These are phyloP conservation scores for Drosophila atripex DNA, from an alignment of 2,888 invertebrate species.

Conservation along the genomic window DNA sequence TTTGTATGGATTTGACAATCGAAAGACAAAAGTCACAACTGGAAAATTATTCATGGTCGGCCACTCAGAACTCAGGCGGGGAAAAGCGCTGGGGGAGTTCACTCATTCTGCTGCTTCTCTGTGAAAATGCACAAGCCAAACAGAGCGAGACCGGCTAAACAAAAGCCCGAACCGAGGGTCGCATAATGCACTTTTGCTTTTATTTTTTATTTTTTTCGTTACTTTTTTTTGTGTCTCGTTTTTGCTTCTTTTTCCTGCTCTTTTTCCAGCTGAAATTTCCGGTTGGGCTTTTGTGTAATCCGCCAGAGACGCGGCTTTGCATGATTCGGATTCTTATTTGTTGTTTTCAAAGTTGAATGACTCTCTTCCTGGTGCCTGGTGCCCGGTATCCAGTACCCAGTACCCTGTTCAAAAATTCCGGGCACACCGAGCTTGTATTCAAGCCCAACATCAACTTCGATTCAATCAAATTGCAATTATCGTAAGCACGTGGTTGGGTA, in stretches of 20 bases:
- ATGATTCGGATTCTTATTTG: constrained; percentile 41
- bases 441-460: constrained; percentile 5
- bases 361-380: constrained; percentile 5
- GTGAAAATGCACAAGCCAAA: constrained; percentile 52
- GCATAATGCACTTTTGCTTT: constrained; percentile 68
- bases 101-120: constrained; percentile 1
- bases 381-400: not conserved
- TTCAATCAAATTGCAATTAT: constrained; percentile 64
- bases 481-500: constrained; percentile 59
- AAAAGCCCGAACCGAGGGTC: constrained; percentile 30
- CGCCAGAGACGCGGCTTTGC: constrained; percentile 44
- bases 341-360: constrained; percentile 40
- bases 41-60: constrained; percentile 73
- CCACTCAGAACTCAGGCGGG: constrained; percentile 47
- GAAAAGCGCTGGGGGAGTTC: not conserved
- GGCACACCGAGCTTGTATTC: constrained; percentile 5
- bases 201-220: constrained; percentile 34
- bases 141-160: constrained; percentile 62
- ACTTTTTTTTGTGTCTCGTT: constrained; percentile 3
- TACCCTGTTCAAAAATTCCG: constrained; percentile 35
- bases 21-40: constrained; percentile 46
- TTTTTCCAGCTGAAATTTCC: constrained; percentile 69
- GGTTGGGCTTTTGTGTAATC: constrained; percentile 41
- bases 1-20: constrained; percentile 54
- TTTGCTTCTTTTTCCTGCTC: constrained; percentile 29